These are phyloP conservation scores for Empidonax alnorum DNA, from an alignment of 2,113 vertebrate genomes.

Conservation along the genomic window DNA sequence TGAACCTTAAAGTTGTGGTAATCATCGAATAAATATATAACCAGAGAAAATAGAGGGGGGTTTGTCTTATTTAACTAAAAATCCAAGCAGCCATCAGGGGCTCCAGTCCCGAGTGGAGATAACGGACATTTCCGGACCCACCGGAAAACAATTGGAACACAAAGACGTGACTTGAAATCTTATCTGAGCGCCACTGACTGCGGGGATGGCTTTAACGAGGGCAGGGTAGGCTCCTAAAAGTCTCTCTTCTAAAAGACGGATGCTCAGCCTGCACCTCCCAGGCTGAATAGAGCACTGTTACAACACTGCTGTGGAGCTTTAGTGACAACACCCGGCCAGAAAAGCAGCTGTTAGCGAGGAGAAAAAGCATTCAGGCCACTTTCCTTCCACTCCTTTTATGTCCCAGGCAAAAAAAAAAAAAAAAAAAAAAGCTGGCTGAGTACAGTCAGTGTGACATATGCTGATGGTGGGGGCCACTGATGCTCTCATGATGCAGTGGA, in stretches of 20 bases:
- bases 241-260: not conserved
- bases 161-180: constrained; percentile 12
- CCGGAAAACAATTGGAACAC: not conserved
- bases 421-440: not conserved
- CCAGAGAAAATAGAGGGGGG: not conserved
- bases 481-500: not conserved
- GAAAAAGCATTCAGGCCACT: not conserved
- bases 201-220: constrained; percentile 5
- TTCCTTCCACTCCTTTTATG: not conserved
- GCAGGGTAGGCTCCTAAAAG: not conserved
- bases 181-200: not conserved
- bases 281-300: not conserved
- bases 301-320: not conserved
- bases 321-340: not conserved
- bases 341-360: not conserved
- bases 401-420: accelerated
- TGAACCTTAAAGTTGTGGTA: not conserved
- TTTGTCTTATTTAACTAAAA: not conserved
- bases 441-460: not conserved
- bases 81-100: not conserved
- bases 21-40: not conserved
- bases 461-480: not conserved
- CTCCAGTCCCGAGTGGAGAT: not conserved
- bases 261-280: not conserved
- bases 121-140: not conserved